A percentile compares a stretch with the other conserved stretches of the same genome.
Evolutionary conservation across 2,888 invertebrate species (phyloP).

Genomic region (Cyaniris semiargus): DNA sequence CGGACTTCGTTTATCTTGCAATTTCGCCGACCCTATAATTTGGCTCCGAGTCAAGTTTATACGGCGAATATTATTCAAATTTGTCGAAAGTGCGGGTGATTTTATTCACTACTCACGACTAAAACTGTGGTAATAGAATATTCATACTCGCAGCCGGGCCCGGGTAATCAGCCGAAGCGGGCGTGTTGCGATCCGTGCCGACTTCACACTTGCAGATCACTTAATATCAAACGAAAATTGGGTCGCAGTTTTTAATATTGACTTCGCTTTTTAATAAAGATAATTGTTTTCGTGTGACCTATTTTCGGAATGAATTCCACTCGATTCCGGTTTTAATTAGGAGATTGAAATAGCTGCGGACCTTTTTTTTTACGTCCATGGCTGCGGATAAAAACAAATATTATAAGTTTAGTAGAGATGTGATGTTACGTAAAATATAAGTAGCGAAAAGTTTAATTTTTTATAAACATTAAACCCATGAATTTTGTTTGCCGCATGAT

Average conservation of each 20-base stretch:
- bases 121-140: constrained; percentile 32
- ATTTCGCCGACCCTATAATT: constrained; percentile 30
- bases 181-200: background rate
- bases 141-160: constrained; percentile 27
- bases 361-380: no score
- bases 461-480: background rate
- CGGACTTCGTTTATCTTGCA: constrained; percentile 32
- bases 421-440: background rate
- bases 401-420: background rate
- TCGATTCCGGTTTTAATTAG: constrained; percentile 29
- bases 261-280: constrained; percentile 29
- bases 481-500: background rate
- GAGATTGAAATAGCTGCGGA: constrained; percentile 18
- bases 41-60: constrained; percentile 30
- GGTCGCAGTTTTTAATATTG: constrained; percentile 30
- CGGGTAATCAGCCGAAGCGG: constrained; percentile 30
- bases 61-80: constrained; percentile 37
- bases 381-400: constrained; percentile 19
- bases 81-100: constrained; percentile 43
- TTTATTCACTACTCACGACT: constrained; percentile 34
- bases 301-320: constrained; percentile 14
- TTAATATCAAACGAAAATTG: constrained; percentile 23
- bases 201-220: constrained; percentile 17
- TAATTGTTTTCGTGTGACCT: constrained; percentile 28
- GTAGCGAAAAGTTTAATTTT: background rate